Conservation (phyloP, 35 echinoderm and acorn worm species). For the Anneissia japonica region DNA sequence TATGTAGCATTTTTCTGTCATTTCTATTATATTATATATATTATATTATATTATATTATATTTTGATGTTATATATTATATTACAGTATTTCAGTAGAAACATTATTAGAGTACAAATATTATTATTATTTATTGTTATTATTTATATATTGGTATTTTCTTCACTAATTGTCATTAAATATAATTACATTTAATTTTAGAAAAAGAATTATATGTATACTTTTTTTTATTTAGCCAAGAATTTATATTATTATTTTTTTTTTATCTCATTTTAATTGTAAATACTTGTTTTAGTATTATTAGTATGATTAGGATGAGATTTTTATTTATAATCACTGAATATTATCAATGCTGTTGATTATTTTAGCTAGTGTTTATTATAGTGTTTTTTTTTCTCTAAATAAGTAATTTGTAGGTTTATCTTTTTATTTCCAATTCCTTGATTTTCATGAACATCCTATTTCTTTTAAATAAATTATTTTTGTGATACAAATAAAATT, state of each 20-base stretch:
- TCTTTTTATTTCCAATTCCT: too few species aligned
- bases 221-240: neutral
- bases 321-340: neutral
- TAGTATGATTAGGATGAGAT: neutral
- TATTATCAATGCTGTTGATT: neutral
- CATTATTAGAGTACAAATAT: too few species aligned
- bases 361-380: neutral
- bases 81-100: too few species aligned
- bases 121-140: neutral
- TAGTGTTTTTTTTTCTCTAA: too few species aligned
- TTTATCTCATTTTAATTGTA: neutral
- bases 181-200: neutral
- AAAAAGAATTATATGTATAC: neutral
- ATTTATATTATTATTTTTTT: neutral
- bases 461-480: too few species aligned
- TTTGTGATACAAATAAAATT: too few species aligned
- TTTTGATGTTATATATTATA: too few species aligned
- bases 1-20: too few species aligned
- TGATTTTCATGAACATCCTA: too few species aligned
- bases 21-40: too few species aligned
- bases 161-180: neutral
- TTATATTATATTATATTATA: too few species aligned
- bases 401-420: too few species aligned
- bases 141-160: neutral
- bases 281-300: neutral